phyloP scores from a whole-genome alignment of 2,797 vertebrate genomes.

The Eulemur albifrons region DNA sequence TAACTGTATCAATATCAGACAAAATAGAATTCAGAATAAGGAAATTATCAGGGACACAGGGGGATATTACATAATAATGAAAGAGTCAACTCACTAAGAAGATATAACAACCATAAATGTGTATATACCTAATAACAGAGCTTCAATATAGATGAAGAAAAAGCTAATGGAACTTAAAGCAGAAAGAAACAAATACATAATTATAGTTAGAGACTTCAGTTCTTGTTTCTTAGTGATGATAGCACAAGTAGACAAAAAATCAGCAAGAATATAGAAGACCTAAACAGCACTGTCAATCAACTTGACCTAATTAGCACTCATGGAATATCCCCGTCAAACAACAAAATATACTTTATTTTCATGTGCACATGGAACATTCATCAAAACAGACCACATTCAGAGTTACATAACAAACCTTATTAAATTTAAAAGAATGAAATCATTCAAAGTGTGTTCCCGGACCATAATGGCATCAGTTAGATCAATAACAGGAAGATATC shows the following conservation, averaged over 20 bases:
- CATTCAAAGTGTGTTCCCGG: background rate
- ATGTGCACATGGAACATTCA: background rate
- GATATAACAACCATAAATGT: background rate
- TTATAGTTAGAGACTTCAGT: background rate
- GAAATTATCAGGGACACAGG: background rate
- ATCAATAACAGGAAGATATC: background rate
- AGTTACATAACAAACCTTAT: background rate
- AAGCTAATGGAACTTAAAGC: background rate
- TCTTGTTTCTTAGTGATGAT: background rate
- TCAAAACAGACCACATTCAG: background rate
- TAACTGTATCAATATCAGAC: background rate
- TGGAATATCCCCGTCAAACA: background rate
- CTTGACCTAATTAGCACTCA: background rate
- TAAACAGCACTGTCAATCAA: background rate
- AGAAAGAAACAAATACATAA: background rate
- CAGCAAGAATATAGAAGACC: background rate
- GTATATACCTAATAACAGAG: background rate
- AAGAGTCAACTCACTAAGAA: background rate
- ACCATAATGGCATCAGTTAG: background rate
- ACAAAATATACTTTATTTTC: background rate
- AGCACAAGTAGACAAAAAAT: background rate
- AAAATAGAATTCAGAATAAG: background rate
- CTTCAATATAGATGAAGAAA: background rate
- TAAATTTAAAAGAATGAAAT: background rate
- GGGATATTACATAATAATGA: background rate